phyloP scores from a whole-genome alignment of 2,888 invertebrate species.

The Lepas anatifera region DNA sequence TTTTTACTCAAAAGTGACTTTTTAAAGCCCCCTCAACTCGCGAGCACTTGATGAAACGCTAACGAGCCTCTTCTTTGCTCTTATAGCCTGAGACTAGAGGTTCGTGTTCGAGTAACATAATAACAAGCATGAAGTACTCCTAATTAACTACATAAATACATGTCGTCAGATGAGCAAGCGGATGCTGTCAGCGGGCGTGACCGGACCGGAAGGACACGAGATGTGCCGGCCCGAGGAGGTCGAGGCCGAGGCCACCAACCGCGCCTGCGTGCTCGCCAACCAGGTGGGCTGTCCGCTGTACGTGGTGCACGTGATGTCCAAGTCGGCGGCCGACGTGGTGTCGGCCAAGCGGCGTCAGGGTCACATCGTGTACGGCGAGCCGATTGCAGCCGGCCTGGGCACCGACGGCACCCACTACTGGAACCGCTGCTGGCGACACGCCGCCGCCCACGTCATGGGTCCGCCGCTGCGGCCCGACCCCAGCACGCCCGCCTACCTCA shows the following conservation, averaged over 20 bases:
- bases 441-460: slow-evolving; percentile 85
- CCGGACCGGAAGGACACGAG: slow-evolving; percentile 90
- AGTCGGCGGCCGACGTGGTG: slow-evolving; percentile 69
- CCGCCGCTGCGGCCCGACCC: slow-evolving; percentile 88
- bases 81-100: no score
- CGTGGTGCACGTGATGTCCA: slow-evolving; percentile 94
- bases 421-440: slow-evolving; percentile 79
- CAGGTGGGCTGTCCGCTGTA: slow-evolving; percentile 82
- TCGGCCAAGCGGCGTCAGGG: slow-evolving; percentile 49
- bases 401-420: slow-evolving; percentile 64
- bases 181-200: slow-evolving; percentile 71
- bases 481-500: slow-evolving; percentile 70
- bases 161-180: slow-evolving; percentile 61
- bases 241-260: slow-evolving; percentile 88
- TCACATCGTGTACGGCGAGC: slow-evolving; percentile 74
- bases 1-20: no score
- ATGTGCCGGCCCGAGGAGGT: slow-evolving; percentile 90
- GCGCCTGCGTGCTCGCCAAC: slow-evolving; percentile 85
- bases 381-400: slow-evolving; percentile 68
- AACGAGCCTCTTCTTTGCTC: no score
- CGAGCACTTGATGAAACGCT: no score
- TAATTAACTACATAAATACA: no score
- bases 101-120: no score
- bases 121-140: no score
- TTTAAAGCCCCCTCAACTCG: no score